These are phyloP conservation scores for Chelonoidis abingdonii DNA, from an alignment of 2,113 vertebrate species.

Conservation along the genomic window DNA sequence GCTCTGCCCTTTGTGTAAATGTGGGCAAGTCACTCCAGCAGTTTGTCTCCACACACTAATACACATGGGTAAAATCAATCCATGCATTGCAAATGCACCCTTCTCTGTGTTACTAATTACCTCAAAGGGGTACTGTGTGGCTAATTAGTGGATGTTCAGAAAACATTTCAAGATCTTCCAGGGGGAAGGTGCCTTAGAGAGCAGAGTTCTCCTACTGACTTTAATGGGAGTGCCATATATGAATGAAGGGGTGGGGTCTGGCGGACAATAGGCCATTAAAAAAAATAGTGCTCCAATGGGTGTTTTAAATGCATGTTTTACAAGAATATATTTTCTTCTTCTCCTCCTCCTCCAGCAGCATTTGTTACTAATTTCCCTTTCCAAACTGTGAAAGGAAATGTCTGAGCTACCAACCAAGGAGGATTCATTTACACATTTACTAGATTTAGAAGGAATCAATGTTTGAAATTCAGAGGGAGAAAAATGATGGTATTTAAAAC, in stretches of 20 bases:
- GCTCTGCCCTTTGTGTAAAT: not conserved
- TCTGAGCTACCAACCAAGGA: not conserved
- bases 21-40: not conserved
- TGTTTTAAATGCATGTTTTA: not conserved
- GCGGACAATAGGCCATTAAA: not conserved
- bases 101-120: not conserved
- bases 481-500: conserved; percentile 14
- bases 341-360: not conserved
- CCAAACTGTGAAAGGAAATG: not conserved
- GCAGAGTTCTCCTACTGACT: not conserved
- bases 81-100: not conserved
- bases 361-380: not conserved
- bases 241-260: not conserved
- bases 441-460: not conserved
- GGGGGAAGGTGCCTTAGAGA: not conserved
- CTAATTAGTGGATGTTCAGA: not conserved
- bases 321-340: not conserved
- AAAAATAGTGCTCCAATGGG: not conserved
- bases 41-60: not conserved
- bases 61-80: not conserved
- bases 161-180: not conserved
- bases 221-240: not conserved
- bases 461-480: not conserved
- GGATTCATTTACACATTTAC: not conserved
- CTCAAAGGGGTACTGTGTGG: not conserved